Base-by-base conservation (phyloP, 2,888 invertebrate species). In the Leucophenga montana region DNA sequence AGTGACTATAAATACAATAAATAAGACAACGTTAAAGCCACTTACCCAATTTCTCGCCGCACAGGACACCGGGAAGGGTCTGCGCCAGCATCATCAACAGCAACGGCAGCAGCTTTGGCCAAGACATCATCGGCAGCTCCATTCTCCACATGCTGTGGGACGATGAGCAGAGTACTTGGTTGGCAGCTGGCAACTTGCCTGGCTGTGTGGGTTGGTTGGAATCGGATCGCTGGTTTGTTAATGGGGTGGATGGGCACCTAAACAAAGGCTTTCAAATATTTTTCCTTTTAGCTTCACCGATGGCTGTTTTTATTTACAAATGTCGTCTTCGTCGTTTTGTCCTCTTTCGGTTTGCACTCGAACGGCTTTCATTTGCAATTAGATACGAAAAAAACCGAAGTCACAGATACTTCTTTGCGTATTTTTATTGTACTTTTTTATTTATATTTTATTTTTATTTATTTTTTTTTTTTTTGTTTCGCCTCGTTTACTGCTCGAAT, bases 11-110 rank as follows among this genome's bases (percentile, higher is more conserved):
- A 62, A 20, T 39, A 39, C 20, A 56, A 31, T 67, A 56, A 56
- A 44, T 44, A 62, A 22, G 13, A 44, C 33, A 48, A 48, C 71
- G 73, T 78, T 76, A 78, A 75, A 78, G 78, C 74, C 69, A 85
- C 85, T 85, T 80, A 85, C 85, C 85, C 77, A 85, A 79, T 83
- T 85, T 85, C 72, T 85, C 85, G 77, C 85, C 85, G 74, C 85
- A 82, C 57, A 83, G 75, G 62, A 77, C 86, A 74, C 67, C 61
- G 73, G 74, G 78, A 68, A 84, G 71, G 61, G 73, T 74, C 69
- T 81, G 77, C 20, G 80, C 68, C 74, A 82, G 71, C 18, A 84
- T 54, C 71, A 84, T 67, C 59, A 76, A 54, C 8, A 68, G 44
- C 20, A 78, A 66, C 67, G 75, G 68, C 68, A 77, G 18, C 50